Percentiles rank a stretch among this genome's conserved stretches.
phyloP scores from a whole-genome alignment of 2,888 invertebrate species.

The Coelinius sp. region DNA sequence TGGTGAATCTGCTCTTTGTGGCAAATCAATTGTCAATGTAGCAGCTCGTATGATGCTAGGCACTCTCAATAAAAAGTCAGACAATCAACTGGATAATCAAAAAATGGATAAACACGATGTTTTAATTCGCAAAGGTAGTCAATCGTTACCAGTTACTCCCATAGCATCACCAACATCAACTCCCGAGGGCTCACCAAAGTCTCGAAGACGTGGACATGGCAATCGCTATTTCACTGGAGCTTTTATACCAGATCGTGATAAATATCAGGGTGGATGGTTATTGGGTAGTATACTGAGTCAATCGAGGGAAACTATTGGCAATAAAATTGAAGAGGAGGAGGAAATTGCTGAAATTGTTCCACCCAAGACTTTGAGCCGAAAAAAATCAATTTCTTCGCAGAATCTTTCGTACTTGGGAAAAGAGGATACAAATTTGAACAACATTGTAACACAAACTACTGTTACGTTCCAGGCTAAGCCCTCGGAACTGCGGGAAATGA shows the following conservation, averaged over 20 bases:
- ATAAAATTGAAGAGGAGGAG: slow-evolving; percentile 76
- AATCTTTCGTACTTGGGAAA: slow-evolving; percentile 64
- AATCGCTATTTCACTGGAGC: slow-evolving; percentile 78
- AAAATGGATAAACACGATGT: slow-evolving; percentile 38
- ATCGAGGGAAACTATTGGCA: slow-evolving; percentile 76
- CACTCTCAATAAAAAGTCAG: slow-evolving; percentile 51
- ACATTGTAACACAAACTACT: neutral
- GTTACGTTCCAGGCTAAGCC: slow-evolving; percentile 74
- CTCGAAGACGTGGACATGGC: slow-evolving; percentile 69
- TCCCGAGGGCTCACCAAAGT: slow-evolving; percentile 75
- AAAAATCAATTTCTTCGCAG: slow-evolving; percentile 68
- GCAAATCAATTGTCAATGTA: slow-evolving; percentile 76
- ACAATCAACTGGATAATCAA: slow-evolving; percentile 5
- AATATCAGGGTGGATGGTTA: slow-evolving; percentile 76
- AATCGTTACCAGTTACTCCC: slow-evolving; percentile 81
- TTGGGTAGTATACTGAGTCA: slow-evolving; percentile 78
- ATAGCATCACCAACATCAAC: slow-evolving; percentile 76
- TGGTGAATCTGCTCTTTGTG: slow-evolving; percentile 79
- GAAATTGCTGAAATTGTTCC: slow-evolving; percentile 51
- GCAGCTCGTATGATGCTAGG: slow-evolving; percentile 67
- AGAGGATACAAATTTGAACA: slow-evolving; percentile 48
- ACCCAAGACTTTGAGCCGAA: slow-evolving; percentile 63
- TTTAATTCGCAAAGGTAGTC: slow-evolving; percentile 74
- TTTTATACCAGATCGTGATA: slow-evolving; percentile 66
- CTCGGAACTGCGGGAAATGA: slow-evolving; percentile 85